A percentile compares a stretch with the other conserved stretches of the same genome.
phyloP scores from a whole-genome alignment of 2,888 invertebrate species.

The Pelosia muscerda region DNA sequence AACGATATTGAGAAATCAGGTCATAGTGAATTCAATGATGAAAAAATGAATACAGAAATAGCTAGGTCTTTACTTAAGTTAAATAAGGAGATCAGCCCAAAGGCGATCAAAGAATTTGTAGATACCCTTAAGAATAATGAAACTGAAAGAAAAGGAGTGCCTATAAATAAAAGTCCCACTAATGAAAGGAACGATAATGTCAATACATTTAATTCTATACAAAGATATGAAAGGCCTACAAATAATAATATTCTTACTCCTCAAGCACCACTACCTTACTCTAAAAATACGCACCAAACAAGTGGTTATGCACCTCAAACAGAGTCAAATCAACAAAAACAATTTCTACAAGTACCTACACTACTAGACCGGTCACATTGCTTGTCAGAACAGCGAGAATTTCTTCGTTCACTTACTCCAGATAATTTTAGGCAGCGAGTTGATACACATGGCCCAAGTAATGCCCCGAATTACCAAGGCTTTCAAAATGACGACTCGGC shows the following conservation, averaged over 20 bases:
- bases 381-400: background rate
- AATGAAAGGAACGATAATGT: background rate
- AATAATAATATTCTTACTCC: background rate
- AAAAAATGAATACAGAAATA: slow-evolving; percentile 64
- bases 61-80: slow-evolving; percentile 58
- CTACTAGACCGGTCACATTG: slow-evolving; percentile 8
- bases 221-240: background rate
- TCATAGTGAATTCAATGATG: slow-evolving; percentile 50
- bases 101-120: slow-evolving; percentile 58
- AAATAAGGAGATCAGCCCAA: slow-evolving; percentile 42
- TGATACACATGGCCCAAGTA: background rate
- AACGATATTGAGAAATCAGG: slow-evolving; percentile 62
- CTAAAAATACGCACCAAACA: background rate
- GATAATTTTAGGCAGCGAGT: background rate
- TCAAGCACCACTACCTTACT: background rate
- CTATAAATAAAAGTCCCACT: background rate
- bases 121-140: slow-evolving; percentile 57
- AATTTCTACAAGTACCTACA: slow-evolving; percentile 14
- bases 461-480: background rate
- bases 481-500: background rate
- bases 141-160: slow-evolving; percentile 46
- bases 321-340: background rate
- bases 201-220: background rate
- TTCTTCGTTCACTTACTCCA: background rate
- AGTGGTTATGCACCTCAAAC: background rate